A percentile compares a stretch with the other conserved stretches of the same genome.
Conservation (phyloP, 2,888 invertebrate species). For the Drosophila pseudotakahashii region DNA sequence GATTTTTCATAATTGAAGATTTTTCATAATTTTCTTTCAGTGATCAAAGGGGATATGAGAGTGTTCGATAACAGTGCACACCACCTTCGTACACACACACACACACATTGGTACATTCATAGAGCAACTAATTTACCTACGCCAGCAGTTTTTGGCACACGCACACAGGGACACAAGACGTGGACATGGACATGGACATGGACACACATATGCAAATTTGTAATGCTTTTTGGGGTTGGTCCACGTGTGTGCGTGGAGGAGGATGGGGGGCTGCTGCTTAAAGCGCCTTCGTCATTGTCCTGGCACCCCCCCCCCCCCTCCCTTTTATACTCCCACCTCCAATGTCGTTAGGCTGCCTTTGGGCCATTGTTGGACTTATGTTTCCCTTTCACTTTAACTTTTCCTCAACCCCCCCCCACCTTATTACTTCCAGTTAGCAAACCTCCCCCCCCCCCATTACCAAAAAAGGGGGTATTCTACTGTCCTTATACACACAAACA, state of each 20-base stretch:
- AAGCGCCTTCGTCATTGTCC: constrained; percentile 61
- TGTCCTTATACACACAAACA: constrained; percentile 2
- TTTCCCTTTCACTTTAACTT: constrained; percentile 67
- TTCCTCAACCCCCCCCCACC: constrained; percentile 2
- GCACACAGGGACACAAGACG: constrained; percentile 41
- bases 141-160: constrained; percentile 70
- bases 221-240: constrained; percentile 73
- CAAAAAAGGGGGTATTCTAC: constrained; percentile 1
- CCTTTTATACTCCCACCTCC: neutral
- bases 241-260: constrained; percentile 25
- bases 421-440: neutral
- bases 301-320: constrained; percentile 5
- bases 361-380: constrained; percentile 72
- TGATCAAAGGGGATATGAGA: neutral
- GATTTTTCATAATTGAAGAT: too few relatives aligned
- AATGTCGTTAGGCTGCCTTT: constrained; percentile 63
- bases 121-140: constrained; percentile 74
- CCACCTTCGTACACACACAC: constrained; percentile 49
- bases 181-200: constrained; percentile 17
- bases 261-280: constrained; percentile 8
- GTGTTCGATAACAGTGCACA: constrained; percentile 46
- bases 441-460: neutral
- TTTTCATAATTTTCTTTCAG: neutral
- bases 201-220: constrained; percentile 70
- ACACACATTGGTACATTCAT: constrained; percentile 27